Evolutionary conservation across 2,888 invertebrate species (phyloP).

Genomic region (Malachius bipustulatus): DNA sequence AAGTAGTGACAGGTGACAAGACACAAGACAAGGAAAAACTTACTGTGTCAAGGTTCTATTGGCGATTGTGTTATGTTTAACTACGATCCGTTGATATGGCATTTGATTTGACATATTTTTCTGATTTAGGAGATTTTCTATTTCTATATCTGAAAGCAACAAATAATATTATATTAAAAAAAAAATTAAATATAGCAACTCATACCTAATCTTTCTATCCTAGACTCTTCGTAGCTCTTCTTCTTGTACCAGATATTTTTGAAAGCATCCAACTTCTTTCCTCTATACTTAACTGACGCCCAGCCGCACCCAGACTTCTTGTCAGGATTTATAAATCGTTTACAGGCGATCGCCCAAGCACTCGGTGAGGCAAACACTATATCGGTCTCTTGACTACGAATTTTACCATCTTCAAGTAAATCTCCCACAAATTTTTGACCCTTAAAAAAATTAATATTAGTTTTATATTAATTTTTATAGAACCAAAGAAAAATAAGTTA

Average conservation of each 20-base stretch:
- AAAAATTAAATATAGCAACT: too few relatives aligned
- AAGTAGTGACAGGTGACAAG: too few relatives aligned
- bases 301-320: constrained; percentile 89
- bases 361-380: constrained; percentile 81
- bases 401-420: constrained; percentile 74
- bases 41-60: constrained; percentile 68
- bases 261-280: constrained; percentile 77
- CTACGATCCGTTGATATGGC: constrained; percentile 50
- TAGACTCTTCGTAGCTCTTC: constrained; percentile 36
- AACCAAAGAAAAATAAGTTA: constrained; percentile 31
- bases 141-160: background rate
- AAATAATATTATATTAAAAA: too few relatives aligned
- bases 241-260: constrained; percentile 76
- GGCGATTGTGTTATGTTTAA: constrained; percentile 63
- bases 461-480: constrained; percentile 5
- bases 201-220: constrained; percentile 28
- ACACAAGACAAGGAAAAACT: constrained; percentile 28
- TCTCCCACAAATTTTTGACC: constrained; percentile 86
- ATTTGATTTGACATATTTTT: constrained; percentile 25
- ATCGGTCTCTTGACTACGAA: constrained; percentile 77
- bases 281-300: constrained; percentile 83
- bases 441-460: constrained; percentile 34
- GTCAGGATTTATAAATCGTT: constrained; percentile 80
- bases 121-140: constrained; percentile 2
- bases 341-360: constrained; percentile 88